Conservation (phyloP, 2,888 invertebrate species). For the Cryptophagus acutangulus region DNA sequence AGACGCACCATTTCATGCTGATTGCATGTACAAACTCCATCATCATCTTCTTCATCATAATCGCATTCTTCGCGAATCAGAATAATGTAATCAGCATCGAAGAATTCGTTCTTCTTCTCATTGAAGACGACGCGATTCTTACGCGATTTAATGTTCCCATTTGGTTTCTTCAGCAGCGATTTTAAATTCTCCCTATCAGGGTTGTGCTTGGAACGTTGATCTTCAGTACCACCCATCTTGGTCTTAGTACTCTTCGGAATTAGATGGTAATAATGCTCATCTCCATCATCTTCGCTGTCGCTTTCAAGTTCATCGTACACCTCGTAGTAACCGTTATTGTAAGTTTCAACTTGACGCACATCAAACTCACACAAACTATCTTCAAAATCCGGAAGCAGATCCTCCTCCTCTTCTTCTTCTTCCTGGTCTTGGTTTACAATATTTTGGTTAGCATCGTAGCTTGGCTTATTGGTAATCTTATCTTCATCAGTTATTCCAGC, state of each 20-base stretch:
- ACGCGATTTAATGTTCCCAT: constrained; percentile 61
- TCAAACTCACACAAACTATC: constrained; percentile 42
- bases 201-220: constrained; percentile 49
- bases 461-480: constrained; percentile 12
- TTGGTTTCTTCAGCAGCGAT: constrained; percentile 72
- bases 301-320: constrained; percentile 45
- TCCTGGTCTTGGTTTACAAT: constrained; percentile 17
- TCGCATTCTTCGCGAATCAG: constrained; percentile 83
- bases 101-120: constrained; percentile 84
- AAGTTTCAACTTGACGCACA: constrained; percentile 33
- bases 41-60: constrained; percentile 77
- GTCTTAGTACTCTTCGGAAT: constrained; percentile 13
- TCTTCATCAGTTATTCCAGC: constrained; percentile 37
- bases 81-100: constrained; percentile 89
- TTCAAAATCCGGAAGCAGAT: no score
- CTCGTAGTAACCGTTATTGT: constrained; percentile 29
- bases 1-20: constrained; percentile 63
- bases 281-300: constrained; percentile 30
- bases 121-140: constrained; percentile 83
- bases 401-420: constrained; percentile 17
- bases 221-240: constrained; percentile 47
- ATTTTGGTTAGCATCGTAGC: constrained; percentile 27
- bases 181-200: constrained; percentile 62
- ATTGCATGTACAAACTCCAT: constrained; percentile 65
- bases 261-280: constrained; percentile 21